These are phyloP conservation scores for Chiroxiphia lanceolata DNA, from an alignment of 2,797 vertebrate genomes.

Conservation along the genomic window DNA sequence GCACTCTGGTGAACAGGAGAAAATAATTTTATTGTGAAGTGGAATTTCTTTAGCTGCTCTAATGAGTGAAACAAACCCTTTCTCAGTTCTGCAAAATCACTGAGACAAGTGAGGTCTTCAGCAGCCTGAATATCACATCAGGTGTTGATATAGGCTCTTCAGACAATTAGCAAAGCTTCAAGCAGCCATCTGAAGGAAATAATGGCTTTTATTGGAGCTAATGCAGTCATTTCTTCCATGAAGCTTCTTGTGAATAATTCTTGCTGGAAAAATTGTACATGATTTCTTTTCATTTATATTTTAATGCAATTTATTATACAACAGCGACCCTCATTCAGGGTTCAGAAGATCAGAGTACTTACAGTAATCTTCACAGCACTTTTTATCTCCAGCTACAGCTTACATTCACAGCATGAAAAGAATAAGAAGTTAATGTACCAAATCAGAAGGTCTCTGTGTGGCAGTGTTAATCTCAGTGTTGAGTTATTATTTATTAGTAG, in stretches of 20 bases:
- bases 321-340: conserved; percentile 57
- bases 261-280: conserved; percentile 55
- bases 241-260: conserved; percentile 60
- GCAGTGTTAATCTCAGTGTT: conserved; percentile 47
- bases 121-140: neutral
- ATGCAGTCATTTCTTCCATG: conserved; percentile 22
- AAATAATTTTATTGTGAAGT: neutral
- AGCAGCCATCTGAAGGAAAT: conserved; percentile 49
- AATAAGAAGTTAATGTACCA: conserved; percentile 60
- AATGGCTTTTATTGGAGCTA: conserved; percentile 40
- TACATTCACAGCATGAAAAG: conserved; percentile 58
- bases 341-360: conserved; percentile 66
- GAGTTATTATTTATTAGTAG: conserved; percentile 59
- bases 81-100: neutral
- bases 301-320: conserved; percentile 70
- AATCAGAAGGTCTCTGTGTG: conserved; percentile 45
- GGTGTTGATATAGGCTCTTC: conserved; percentile 8
- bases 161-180: conserved; percentile 56
- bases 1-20: neutral
- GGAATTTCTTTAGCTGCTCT: neutral
- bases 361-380: conserved; percentile 58
- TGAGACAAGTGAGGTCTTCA: neutral
- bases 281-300: conserved; percentile 70
- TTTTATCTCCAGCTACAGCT: conserved; percentile 56
- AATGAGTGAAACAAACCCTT: neutral